Evolutionary conservation across 2,888 invertebrate genomes (phyloP), one percentile per base, ranked within the genome.

Genomic region (Drosophila tanythrix): DNA sequence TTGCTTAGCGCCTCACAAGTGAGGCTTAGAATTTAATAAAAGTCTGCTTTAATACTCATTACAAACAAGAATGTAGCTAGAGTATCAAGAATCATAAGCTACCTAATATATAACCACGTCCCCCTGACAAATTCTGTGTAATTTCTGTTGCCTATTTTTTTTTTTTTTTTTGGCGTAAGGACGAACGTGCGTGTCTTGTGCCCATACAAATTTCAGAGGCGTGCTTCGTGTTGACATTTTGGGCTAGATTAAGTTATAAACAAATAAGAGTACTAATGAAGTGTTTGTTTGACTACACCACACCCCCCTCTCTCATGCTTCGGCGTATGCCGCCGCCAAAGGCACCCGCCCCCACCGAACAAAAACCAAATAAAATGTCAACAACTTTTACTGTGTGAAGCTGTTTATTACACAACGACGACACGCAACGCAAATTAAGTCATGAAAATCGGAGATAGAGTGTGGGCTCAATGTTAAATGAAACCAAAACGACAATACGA

Each of bases 341-440:
- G 10, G n/a, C n/a, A 10, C 0, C 7, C 21, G 13, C 13, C 46
- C 3, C 21, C 11, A 60, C 35, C 48, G 59, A 52, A 51, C 52
- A 43, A 63, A 66, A 59, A 21, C 7, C 21, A 46, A 25, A 58
- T 63, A 62, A 77, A 88, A 76, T 88, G 88, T 89, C 89, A 89
- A 89, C 85, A 85, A 76, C 86, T 85, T 81, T 82, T 74, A 89
- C 88, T 88, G 89, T 89, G 85, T 76, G 85, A 85, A 89, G 83
- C 85, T 85, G 88, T 85, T 85, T 88, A 85, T 85, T 81, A 65
- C 55, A 40, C 38, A 60, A 50, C 55, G 52, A 76, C 60, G 69
- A 76, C 85, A 85, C 85, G 85, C 89, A 82, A 85, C 70, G 69
- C 78, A 80, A 85, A 85, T 85, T 89, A 89, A 85, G 85, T 78